Base-by-base conservation (phyloP, 2,888 invertebrate genomes). In the Euproctis similis region DNA sequence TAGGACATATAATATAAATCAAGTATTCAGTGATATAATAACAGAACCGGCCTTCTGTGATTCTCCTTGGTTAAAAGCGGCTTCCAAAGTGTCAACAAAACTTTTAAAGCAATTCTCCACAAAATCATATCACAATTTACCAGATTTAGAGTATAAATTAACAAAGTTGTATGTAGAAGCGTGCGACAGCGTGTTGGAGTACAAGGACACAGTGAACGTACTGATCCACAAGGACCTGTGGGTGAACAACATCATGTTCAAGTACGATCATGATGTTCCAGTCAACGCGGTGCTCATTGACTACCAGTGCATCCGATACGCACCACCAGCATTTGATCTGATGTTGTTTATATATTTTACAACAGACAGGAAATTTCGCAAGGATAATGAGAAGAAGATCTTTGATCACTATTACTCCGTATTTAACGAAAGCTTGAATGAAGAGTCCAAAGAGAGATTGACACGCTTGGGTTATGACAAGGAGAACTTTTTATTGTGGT, bases 171-270 rank as follows among this genome's bases (percentile, higher is more conserved):
- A 50, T 30, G 16, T 75, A 1, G 35, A 54, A 27, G 66, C 70
- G 0, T 70, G 80, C 40, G 53, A 55, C 1, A 56, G 46, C 4
- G 26, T 80, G 4, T 49, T 35, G 6, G 60, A 63, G 7, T 47
- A 59, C 4, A 42, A 59, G 5, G 53, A 50, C 1, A 68, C 67
- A 1, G 34, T 80, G 0, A 82, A 82, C 27, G 67, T 74, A 0
- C 33, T 77, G 2, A 37, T 73, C 2, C 82, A 82, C 28, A 77
- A 67, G 26, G 82, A 82, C 28, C 31, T 81, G 12, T 82, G 82
- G 82, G 47, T 54, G 1, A 77, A 77, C 29, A 82, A 82, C 30
- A 64, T 82, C 1, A 59, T 82, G 59, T 82, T 74, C 26, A 64
- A 61, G 30, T 71, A 78, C 27, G 51, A 60, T 0, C 42, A 52